Conservation (phyloP, 2,888 invertebrate genomes). For the Artemia sp. region DNA sequence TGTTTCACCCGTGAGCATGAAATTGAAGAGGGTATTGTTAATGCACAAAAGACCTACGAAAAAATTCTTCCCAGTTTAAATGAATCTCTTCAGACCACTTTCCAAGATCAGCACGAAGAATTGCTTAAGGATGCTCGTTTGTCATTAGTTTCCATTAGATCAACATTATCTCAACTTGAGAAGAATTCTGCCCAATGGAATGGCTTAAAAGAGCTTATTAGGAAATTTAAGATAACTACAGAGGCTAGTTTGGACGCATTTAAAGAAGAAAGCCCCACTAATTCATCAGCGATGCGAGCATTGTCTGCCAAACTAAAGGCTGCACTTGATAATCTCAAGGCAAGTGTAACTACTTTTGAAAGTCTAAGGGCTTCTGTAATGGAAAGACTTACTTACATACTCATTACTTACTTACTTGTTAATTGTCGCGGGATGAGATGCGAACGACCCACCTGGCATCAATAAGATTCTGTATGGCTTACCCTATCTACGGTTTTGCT, state of each 20-base stretch:
- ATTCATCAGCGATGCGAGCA: not conserved
- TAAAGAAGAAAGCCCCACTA: not conserved
- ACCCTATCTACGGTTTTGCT: too few species aligned
- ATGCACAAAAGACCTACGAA: not conserved
- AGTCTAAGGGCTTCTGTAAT: too few species aligned
- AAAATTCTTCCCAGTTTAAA: not conserved
- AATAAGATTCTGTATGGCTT: too few species aligned
- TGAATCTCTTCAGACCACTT: not conserved
- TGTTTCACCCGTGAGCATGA: not conserved
- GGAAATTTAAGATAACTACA: not conserved
- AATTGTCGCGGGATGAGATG: too few species aligned
- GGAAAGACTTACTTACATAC: too few species aligned
- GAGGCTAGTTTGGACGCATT: not conserved
- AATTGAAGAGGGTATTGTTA: not conserved
- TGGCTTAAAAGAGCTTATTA: not conserved
- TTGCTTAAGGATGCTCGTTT: not conserved
- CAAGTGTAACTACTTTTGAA: not conserved
- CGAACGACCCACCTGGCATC: too few species aligned
- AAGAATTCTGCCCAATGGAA: not conserved
- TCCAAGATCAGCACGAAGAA: not conserved
- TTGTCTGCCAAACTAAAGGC: not conserved
- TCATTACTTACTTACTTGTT: too few species aligned
- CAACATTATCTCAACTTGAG: constrained; percentile 1
- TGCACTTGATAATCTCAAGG: not conserved
- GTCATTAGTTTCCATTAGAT: not conserved